Evolutionary conservation across 2,888 invertebrate genomes (phyloP).

Genomic region (Caenorhabditis drosophilae): DNA sequence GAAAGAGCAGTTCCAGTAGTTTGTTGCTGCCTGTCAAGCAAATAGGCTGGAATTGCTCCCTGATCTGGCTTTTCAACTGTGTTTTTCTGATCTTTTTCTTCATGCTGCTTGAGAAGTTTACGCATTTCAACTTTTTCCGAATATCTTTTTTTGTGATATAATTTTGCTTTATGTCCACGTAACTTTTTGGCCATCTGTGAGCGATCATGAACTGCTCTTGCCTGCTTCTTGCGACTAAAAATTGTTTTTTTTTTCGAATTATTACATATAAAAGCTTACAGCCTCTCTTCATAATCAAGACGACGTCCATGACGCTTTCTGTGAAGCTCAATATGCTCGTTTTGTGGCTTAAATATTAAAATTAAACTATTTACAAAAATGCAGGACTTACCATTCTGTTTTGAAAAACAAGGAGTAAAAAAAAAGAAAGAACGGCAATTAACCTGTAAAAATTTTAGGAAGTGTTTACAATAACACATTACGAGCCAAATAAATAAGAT

Average conservation of each 20-base stretch:
- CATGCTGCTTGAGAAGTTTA: constrained; percentile 84
- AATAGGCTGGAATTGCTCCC: constrained; percentile 91
- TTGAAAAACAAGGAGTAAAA: no score
- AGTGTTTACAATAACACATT: background rate
- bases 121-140: constrained; percentile 81
- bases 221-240: constrained; percentile 83
- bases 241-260: background rate
- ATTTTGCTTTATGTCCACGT: constrained; percentile 93
- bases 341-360: constrained; percentile 81
- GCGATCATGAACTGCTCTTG: constrained; percentile 88
- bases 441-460: background rate
- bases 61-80: constrained; percentile 75
- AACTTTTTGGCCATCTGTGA: constrained; percentile 89
- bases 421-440: no score
- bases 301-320: constrained; percentile 93
- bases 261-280: constrained; percentile 70
- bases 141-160: constrained; percentile 92
- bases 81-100: constrained; percentile 85
- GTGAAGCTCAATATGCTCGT: constrained; percentile 98
- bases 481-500: background rate
- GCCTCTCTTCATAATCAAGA: constrained; percentile 95
- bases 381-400: no score
- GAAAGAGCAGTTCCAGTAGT: constrained; percentile 91
- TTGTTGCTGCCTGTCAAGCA: constrained; percentile 95
- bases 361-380: no score